Percentiles rank a stretch among this genome's conserved stretches.
phyloP scores from a whole-genome alignment of 2,888 invertebrate genomes.

The Callyntrura guangdongensis region DNA sequence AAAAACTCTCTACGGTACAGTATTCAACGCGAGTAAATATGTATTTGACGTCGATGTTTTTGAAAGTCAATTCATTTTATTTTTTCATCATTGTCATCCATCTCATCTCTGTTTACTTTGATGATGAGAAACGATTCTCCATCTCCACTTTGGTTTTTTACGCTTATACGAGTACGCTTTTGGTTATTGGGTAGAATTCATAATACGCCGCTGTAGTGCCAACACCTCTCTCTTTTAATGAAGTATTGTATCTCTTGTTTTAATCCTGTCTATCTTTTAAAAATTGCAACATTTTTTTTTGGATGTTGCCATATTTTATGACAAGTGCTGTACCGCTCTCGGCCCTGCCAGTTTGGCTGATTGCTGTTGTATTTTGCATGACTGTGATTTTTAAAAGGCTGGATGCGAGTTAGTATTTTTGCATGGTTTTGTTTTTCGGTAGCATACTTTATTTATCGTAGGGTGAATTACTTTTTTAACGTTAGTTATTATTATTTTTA shows the following conservation, averaged over 20 bases:
- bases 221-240: slow-evolving; percentile 12
- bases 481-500: not conserved
- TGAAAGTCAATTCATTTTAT: too few species aligned
- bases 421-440: not conserved
- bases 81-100: too few species aligned
- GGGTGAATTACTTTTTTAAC: not conserved
- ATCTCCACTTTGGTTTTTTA: too few species aligned
- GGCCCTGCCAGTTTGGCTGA: not conserved
- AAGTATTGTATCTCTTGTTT: not conserved
- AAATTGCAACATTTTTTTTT: too few species aligned
- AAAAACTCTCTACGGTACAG: not conserved
- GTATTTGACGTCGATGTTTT: too few species aligned
- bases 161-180: too few species aligned
- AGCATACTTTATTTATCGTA: not conserved
- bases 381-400: slow-evolving; percentile 46
- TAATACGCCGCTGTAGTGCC: not conserved
- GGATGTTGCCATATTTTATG: not conserved
- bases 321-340: not conserved
- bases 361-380: not conserved
- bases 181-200: not conserved
- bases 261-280: not conserved
- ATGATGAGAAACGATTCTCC: too few species aligned
- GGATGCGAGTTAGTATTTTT: slow-evolving; percentile 30
- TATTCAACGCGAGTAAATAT: too few species aligned
- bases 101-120: too few species aligned